Evolutionary conservation across 1,140 invertebrate species (phyloP), one percentile per base, ranked within the genome.

Genomic region (Bombus fervidus): DNA sequence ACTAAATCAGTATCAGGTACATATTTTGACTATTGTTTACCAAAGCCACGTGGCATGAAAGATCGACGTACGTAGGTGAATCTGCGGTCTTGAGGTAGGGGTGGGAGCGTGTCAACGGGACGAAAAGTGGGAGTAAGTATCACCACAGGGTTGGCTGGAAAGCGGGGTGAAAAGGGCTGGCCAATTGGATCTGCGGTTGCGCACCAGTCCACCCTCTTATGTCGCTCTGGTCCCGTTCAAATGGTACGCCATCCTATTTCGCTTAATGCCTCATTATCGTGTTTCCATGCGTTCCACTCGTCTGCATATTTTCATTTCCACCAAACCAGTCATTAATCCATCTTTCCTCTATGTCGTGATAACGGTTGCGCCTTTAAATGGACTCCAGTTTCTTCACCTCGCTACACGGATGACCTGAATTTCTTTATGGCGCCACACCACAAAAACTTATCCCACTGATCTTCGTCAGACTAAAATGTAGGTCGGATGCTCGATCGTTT

Each of bases 21-120:
- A 39, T 66, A 53, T 81, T 85, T 74, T 37, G 2, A 68, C 25
- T 81, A 90, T 90, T 93, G 92, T 93, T 93, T 93, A 93, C 92
- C 83, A 90, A 86, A 80, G 91, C 86, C 92, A 93, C 93, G 93
- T 93, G 93, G 93, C 86, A 75, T 10, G 47, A 81, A 82, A 74
- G 77, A 74, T 84, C 43, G 81, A 66, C 41, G 75, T 85, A 37
- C 12, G 77, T 71, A 79, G 47, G 71, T 64, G 77, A 87, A 85
- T 85, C 86, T 69, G 69, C 18, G 64, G n/a, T 68, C 34, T 41
- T 9, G 28, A 66, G 59, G 83, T 62, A 64, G 83, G 86, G 83
- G 53, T 59, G 9, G 74, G 62, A 83, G 64, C 72, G 59, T 72
- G 75, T 68, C 69, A 57, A 47, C 34, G 31, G 47, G 37, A 39